Percentiles rank a stretch among this genome's conserved stretches.
Evolutionary conservation across 1,140 invertebrate genomes (phyloP).

Genomic region (Lethocerus indicus): DNA sequence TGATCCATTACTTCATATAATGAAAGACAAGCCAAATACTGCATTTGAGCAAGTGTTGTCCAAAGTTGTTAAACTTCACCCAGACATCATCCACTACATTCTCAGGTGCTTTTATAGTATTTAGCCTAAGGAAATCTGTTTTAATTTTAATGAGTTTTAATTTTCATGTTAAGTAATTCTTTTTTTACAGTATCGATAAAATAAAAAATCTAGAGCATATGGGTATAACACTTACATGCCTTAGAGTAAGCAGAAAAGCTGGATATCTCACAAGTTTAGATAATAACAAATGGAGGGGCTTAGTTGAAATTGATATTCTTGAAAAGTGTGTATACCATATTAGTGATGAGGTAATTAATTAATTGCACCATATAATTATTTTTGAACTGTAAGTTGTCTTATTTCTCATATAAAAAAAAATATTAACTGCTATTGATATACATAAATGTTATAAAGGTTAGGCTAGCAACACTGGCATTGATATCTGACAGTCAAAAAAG

Average conservation of each 20-base stretch:
- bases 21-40: neutral
- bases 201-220: neutral
- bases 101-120: slow-evolving; percentile 10
- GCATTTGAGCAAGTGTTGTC: slow-evolving; percentile 12
- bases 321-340: slow-evolving; percentile 3
- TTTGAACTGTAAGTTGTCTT: neutral
- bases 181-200: slow-evolving; percentile 2
- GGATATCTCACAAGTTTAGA: slow-evolving; percentile 1
- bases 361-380: neutral
- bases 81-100: slow-evolving; percentile 10
- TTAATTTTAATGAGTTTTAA: too few species aligned
- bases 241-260: slow-evolving; percentile 11
- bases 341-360: slow-evolving; percentile 10
- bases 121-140: too few species aligned
- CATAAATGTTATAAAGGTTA: slow-evolving; percentile 10
- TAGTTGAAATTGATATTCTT: slow-evolving; percentile 4
- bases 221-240: slow-evolving; percentile 6
- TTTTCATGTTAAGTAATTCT: too few species aligned
- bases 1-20: slow-evolving; percentile 8
- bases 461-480: slow-evolving; percentile 31
- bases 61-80: slow-evolving; percentile 6
- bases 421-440: neutral
- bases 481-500: slow-evolving; percentile 58
- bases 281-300: slow-evolving; percentile 12
- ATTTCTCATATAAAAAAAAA: neutral